Percentiles rank a stretch among this genome's conserved stretches.
Conservation (phyloP, 2,113 vertebrate species). For the Tringa solitaria region DNA sequence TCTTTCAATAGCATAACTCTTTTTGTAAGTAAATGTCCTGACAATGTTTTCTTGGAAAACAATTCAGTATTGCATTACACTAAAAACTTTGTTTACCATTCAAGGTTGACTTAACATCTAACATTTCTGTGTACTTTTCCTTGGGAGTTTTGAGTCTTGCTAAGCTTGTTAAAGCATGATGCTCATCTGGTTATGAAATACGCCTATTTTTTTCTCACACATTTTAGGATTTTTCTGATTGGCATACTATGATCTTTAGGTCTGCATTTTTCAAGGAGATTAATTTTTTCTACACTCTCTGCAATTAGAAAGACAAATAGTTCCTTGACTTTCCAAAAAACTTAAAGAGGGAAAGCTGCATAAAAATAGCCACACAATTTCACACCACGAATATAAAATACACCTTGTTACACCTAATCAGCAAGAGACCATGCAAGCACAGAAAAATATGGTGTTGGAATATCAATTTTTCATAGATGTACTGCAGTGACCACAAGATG, state of each 20-base stretch:
- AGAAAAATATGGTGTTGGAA: background rate
- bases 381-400: conserved; percentile 2
- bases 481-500: background rate
- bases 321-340: background rate
- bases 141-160: background rate
- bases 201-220: background rate
- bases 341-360: background rate
- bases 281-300: background rate
- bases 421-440: background rate
- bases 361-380: conserved; percentile 5
- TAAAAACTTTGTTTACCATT: background rate
- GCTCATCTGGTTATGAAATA: background rate
- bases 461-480: background rate
- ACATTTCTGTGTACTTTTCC: background rate
- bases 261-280: background rate
- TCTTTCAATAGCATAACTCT: background rate
- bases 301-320: background rate
- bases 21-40: background rate
- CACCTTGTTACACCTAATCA: background rate
- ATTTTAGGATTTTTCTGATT: background rate
- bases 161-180: background rate
- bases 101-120: background rate
- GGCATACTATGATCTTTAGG: background rate
- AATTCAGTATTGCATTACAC: background rate
- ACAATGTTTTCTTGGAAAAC: background rate